A percentile compares a stretch with the other conserved stretches of the same genome.
phyloP scores from a whole-genome alignment of 2,888 invertebrate genomes.

The Rutpela maculata region DNA sequence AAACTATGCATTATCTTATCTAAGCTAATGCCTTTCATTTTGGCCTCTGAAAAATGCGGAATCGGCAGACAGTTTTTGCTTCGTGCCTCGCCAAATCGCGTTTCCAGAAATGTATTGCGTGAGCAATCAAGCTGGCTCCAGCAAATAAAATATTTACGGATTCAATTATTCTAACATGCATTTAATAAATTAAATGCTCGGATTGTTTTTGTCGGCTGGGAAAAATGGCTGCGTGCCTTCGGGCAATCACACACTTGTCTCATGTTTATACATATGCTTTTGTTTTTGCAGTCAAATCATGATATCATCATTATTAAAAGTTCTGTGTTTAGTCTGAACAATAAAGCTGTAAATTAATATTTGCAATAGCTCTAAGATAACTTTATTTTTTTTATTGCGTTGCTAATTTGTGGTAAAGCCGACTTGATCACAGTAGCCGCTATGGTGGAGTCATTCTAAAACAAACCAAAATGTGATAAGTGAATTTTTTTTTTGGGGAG shows the following conservation, averaged over 20 bases:
- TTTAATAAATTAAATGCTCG: constrained; percentile 30
- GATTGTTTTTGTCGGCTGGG: constrained; percentile 20
- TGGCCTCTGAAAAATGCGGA: constrained; percentile 12
- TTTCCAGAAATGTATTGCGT: background rate
- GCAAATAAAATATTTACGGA: constrained; percentile 12
- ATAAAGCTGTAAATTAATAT: constrained; percentile 8
- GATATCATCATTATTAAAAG: constrained; percentile 40
- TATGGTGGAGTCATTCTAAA: no score
- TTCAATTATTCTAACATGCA: constrained; percentile 31
- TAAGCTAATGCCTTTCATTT: background rate
- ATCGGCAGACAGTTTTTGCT: background rate
- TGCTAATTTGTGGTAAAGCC: background rate
- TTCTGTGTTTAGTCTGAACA: constrained; percentile 20
- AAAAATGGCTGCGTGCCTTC: constrained; percentile 27
- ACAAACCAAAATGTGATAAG: no score
- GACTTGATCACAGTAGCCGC: background rate
- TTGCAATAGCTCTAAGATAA: constrained; percentile 7
- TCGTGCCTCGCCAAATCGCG: background rate
- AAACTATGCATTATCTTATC: background rate
- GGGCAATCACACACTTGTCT: constrained; percentile 36
- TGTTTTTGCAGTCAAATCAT: constrained; percentile 37
- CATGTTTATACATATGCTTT: constrained; percentile 26
- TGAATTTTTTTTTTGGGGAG: no score
- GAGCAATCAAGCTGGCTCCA: background rate
- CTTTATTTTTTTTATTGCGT: background rate